phyloP scores from a whole-genome alignment of 2,888 invertebrate species.

The Heliconius hortense region DNA sequence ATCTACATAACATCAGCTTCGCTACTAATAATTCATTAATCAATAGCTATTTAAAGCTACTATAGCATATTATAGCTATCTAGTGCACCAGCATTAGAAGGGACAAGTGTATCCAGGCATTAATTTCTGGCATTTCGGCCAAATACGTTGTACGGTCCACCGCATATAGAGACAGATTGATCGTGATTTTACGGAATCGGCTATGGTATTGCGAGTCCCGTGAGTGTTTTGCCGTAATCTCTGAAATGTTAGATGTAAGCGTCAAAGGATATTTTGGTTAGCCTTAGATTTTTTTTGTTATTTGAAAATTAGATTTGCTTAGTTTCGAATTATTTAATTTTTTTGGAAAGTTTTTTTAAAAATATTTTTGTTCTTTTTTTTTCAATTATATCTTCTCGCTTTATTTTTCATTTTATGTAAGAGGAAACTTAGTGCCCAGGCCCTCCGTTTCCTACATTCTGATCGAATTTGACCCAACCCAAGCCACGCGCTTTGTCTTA shows the following conservation, averaged over 20 bases:
- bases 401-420: too few species aligned
- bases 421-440: too few species aligned
- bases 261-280: not conserved
- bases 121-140: conserved; percentile 25
- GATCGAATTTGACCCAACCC: too few species aligned
- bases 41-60: not conserved
- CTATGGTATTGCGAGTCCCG: conserved; percentile 23
- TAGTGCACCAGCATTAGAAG: not conserved
- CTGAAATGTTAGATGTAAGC: not conserved
- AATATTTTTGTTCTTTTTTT: not conserved
- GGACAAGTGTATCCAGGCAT: conserved; percentile 26
- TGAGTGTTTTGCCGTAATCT: conserved; percentile 22
- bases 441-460: too few species aligned
- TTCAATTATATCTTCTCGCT: too few species aligned
- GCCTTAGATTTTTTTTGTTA: not conserved
- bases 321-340: not conserved
- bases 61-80: not conserved
- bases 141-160: conserved; percentile 21
- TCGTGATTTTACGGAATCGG: conserved; percentile 28
- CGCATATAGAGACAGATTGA: conserved; percentile 6
- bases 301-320: not conserved
- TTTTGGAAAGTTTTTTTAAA: not conserved
- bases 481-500: too few species aligned
- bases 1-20: too few species aligned
- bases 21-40: too few species aligned